A percentile compares a stretch with the other conserved stretches of the same genome.
Conservation (phyloP, 2,113 vertebrate species). For the Myotis lucifugus region DNA sequence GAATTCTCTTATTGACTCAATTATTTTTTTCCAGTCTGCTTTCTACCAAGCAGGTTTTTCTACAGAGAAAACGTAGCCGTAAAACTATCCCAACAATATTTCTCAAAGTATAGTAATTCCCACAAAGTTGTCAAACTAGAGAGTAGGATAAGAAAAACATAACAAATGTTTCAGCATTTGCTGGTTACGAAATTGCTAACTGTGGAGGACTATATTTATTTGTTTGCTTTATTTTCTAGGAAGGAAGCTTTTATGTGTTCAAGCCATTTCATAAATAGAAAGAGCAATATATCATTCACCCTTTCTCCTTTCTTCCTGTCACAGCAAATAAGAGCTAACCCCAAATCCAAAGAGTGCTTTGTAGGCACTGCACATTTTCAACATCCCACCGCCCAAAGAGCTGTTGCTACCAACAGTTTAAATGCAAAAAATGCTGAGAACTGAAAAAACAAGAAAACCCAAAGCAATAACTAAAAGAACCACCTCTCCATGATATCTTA, state of each 20-base stretch:
- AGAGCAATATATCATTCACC: conserved; percentile 41
- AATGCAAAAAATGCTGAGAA: conserved; percentile 12
- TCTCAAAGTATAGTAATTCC: conserved; percentile 53
- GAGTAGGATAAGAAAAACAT: conserved; percentile 22
- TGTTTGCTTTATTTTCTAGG: conserved; percentile 30
- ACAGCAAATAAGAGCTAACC: neutral
- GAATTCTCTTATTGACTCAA: conserved; percentile 9
- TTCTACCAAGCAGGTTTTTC: conserved; percentile 13
- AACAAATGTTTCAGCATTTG: conserved; percentile 43
- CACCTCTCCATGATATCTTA: neutral
- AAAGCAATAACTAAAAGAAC: neutral
- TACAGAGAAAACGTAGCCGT: conserved; percentile 42
- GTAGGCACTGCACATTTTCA: conserved; percentile 5
- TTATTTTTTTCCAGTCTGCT: neutral
- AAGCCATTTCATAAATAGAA: conserved; percentile 58
- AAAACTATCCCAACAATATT: conserved; percentile 61
- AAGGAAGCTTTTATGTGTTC: conserved; percentile 57
- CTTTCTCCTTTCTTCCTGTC: conserved; percentile 11
- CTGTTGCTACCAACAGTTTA: neutral
- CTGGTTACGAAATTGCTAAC: conserved; percentile 35
- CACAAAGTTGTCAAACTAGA: conserved; percentile 57
- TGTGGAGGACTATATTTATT: conserved; percentile 38
- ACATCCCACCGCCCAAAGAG: neutral
- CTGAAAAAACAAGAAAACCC: neutral
- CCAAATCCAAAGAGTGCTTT: neutral